Conservation (phyloP, 2,113 vertebrate species). For the Gulo gulo region DNA sequence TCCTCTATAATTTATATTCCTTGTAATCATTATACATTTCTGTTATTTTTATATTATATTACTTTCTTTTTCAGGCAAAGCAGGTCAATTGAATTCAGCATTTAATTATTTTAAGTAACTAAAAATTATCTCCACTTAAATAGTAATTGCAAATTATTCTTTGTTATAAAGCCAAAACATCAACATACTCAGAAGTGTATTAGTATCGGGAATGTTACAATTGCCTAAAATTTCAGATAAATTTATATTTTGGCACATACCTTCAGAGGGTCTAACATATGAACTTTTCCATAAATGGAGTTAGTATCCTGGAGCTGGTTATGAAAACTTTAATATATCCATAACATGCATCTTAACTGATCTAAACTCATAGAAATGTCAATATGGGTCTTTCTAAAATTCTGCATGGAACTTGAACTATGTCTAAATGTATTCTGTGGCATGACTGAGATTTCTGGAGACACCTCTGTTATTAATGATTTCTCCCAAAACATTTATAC, state of each 20-base stretch:
- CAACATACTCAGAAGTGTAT: not conserved
- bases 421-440: not conserved
- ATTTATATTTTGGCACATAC: not conserved
- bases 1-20: not conserved
- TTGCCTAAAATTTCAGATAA: not conserved
- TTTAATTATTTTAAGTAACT: conserved; percentile 16
- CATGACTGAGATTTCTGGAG: not conserved
- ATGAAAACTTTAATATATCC: not conserved
- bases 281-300: not conserved
- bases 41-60: not conserved
- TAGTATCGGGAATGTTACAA: not conserved
- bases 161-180: not conserved
- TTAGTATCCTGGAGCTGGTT: not conserved
- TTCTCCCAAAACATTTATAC: not conserved
- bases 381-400: conserved; percentile 33
- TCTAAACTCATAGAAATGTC: not conserved
- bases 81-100: not conserved
- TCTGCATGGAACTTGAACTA: not conserved
- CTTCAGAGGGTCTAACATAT: not conserved
- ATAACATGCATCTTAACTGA: not conserved
- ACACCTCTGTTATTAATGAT: not conserved
- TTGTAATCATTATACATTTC: not conserved
- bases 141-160: not conserved
- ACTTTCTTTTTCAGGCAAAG: not conserved
- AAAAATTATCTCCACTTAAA: not conserved